A percentile compares a stretch with the other conserved stretches of the same genome.
Evolutionary conservation across 2,797 vertebrate species (phyloP).

Genomic region (Adelosebastes latens): DNA sequence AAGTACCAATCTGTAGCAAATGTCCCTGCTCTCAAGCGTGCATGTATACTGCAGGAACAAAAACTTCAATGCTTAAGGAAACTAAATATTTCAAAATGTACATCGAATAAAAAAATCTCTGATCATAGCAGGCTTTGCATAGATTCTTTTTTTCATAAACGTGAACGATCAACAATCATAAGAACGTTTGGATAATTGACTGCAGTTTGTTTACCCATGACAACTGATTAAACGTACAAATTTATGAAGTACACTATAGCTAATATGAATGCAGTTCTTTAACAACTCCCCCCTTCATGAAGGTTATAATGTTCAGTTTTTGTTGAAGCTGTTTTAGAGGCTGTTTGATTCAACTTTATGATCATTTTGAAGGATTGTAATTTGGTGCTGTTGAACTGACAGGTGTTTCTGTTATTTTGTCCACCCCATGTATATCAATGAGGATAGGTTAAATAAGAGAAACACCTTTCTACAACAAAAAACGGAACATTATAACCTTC

Average conservation of each 20-base stretch:
- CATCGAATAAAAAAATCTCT: background rate
- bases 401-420: background rate
- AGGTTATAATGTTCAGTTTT: accelerated
- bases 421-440: background rate
- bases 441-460: background rate
- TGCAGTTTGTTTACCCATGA: background rate
- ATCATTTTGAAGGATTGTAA: background rate
- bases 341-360: background rate
- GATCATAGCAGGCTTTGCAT: background rate
- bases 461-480: background rate
- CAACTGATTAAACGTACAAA: background rate
- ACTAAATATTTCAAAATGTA: background rate
- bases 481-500: background rate
- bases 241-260: background rate
- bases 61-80: background rate
- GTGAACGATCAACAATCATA: background rate
- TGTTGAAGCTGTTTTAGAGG: no score
- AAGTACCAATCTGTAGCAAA: background rate
- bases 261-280: background rate
- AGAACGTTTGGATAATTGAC: background rate
- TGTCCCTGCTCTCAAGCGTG: background rate
- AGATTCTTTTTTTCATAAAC: background rate
- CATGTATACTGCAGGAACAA: background rate
- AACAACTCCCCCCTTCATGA: background rate
- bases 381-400: background rate